Base-by-base conservation (phyloP, 1,140 invertebrate species). In the Choristoneura fumiferana region DNA sequence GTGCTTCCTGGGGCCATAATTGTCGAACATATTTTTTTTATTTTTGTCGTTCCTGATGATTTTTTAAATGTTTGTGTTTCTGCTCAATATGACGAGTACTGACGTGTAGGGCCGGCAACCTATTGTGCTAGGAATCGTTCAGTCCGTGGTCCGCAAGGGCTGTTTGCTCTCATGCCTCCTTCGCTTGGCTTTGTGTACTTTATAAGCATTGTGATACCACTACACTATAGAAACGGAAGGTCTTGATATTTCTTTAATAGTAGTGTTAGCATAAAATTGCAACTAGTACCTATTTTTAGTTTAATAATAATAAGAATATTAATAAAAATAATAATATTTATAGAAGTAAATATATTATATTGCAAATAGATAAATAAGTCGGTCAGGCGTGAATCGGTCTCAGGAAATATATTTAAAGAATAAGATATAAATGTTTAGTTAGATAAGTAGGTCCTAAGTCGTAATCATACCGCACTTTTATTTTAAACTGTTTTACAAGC, bases 61-160 rank as follows among this genome's bases (percentile, higher is more conserved):
- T 69, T 81, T 83, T 79, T 72, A 76, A 82, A 83, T 87, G 80
- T 87, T 87, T 87, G 71, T 73, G 69, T 84, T 86, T 84, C 81
- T 81, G 75, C 75, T 81, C 78, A 76, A 77, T 75, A 63, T 81
- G 80, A 78, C 62, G 67, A 57, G 60, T 67, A 71, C 54, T 81
- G 80, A 83, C 78, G 78, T 83, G 76, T 72, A 80, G 78, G 62
- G 64, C 54, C 68, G 63, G 54, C 40, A 6, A 38, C 63, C 69
- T 65, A 78, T 86, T 81, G 78, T 80, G 60, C 54, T 57, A 57
- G 60, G 67, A 67, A 71, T 70, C 67, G 65, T 67, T 69, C 70
- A 62, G 66, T 64, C 62, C 58, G 54, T 60, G 64, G 65, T 63
- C 63, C 58, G 54, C 63, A 53, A 64, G 60, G 58, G 60, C 57